A percentile compares a stretch with the other conserved stretches of the same genome.
These are phyloP conservation scores for Alentia gelatinosa DNA, from an alignment of 2,888 invertebrate genomes.

Conservation along the genomic window DNA sequence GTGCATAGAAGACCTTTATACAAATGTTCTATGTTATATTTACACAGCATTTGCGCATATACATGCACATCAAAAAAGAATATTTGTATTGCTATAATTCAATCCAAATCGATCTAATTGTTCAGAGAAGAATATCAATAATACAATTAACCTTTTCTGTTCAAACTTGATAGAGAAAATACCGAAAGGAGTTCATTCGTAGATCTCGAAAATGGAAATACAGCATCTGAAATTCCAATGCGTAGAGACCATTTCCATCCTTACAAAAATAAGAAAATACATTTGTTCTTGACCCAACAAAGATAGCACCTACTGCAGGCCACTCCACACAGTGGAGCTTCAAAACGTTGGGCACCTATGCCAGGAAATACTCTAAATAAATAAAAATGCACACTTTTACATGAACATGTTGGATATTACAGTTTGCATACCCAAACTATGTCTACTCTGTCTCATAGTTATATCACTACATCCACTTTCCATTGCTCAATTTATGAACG, in stretches of 20 bases:
- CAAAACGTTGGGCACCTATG: background rate
- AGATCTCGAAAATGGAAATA: background rate
- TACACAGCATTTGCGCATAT: background rate
- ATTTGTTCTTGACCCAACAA: background rate
- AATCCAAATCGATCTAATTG: no score
- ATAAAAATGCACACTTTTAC: background rate
- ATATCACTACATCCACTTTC: background rate
- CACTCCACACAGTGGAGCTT: background rate
- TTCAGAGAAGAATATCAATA: no score
- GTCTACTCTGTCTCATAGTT: background rate
- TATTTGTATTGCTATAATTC: no score
- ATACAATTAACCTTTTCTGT: no score
- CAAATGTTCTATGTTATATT: conserved; percentile 19
- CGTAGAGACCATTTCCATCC: background rate
- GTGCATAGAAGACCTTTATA: conserved; percentile 40
- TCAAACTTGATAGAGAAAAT: no score
- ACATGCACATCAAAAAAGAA: no score
- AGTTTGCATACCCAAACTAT: background rate
- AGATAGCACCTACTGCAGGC: no score
- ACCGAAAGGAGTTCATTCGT: no score
- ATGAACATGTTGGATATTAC: background rate
- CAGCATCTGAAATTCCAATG: background rate
- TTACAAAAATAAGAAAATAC: background rate
- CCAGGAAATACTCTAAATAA: background rate
- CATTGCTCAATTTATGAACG: background rate